phyloP scores from a whole-genome alignment of 2,113 vertebrate genomes.

The Gadus chalcogrammus region DNA sequence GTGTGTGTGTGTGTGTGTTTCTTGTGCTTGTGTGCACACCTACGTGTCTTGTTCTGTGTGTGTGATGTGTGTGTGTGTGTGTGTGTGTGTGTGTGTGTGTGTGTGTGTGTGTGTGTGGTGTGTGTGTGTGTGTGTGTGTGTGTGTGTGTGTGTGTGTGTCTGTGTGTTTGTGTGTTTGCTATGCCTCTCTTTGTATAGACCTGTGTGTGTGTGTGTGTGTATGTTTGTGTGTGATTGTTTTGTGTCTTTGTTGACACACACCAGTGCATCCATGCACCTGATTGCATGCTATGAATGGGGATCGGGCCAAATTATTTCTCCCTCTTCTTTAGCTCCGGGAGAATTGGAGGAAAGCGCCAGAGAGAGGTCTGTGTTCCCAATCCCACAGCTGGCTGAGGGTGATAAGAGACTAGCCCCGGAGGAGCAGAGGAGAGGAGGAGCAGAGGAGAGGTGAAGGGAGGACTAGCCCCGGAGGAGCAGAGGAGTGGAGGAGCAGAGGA shows the following conservation, averaged over 20 bases:
- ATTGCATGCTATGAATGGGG: slow-evolving; percentile 40
- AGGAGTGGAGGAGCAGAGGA: too few relatives aligned
- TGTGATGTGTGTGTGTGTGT: background rate
- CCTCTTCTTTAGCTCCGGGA: slow-evolving; percentile 25
- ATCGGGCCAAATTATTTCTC: slow-evolving; percentile 48
- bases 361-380: slow-evolving; percentile 43
- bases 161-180: background rate
- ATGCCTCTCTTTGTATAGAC: background rate
- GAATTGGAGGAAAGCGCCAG: slow-evolving; percentile 21
- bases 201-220: background rate
- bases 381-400: slow-evolving; percentile 53
- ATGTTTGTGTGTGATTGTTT: background rate
- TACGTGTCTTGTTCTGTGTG: background rate
- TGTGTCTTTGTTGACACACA: background rate
- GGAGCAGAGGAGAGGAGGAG: slow-evolving; percentile 24
- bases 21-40: background rate
- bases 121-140: background rate
- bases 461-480: too few relatives aligned
- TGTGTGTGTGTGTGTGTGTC: background rate
- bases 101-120: background rate
- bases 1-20: background rate
- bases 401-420: slow-evolving; percentile 56
- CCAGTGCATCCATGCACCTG: slow-evolving; percentile 5
- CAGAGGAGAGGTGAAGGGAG: slow-evolving; percentile 18
- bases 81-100: slow-evolving; percentile 1